A percentile compares a stretch with the other conserved stretches of the same genome.
phyloP scores from a whole-genome alignment of 2,888 invertebrate genomes.

The Drosophila seclusa region DNA sequence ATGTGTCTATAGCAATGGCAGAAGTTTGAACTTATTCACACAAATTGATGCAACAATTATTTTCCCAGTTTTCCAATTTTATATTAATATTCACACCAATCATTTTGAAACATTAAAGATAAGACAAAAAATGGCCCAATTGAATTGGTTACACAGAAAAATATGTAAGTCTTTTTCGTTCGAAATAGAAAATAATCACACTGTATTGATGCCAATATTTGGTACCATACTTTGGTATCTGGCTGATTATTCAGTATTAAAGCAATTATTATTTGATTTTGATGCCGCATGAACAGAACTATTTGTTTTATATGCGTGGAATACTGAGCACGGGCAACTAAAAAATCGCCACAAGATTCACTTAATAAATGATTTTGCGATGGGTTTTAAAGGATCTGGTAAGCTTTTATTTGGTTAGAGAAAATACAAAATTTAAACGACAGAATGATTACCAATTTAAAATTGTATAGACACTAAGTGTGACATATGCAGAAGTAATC shows the following conservation, averaged over 20 bases:
- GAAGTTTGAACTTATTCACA: too few relatives aligned
- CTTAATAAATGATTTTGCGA: background rate
- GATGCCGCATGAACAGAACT: background rate
- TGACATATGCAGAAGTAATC: background rate
- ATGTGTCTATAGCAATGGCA: too few relatives aligned
- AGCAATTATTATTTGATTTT: background rate
- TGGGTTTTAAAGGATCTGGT: background rate
- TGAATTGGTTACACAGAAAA: background rate
- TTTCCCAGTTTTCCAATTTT: too few relatives aligned
- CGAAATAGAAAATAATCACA: background rate
- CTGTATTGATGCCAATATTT: background rate
- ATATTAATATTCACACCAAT: too few relatives aligned
- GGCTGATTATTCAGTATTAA: constrained; percentile 77
- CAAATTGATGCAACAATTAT: too few relatives aligned
- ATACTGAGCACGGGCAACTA: background rate
- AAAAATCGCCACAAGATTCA: background rate
- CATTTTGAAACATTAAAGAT: too few relatives aligned
- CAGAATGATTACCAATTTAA: background rate
- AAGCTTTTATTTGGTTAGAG: background rate
- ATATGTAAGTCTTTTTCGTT: too few relatives aligned
- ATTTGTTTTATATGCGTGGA: background rate
- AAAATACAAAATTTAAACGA: background rate
- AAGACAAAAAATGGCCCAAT: too few relatives aligned
- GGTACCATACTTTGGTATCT: constrained; percentile 87
- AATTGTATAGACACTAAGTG: background rate